phyloP scores from a whole-genome alignment of 2,888 invertebrate species.

The Thymelicus lineola region DNA sequence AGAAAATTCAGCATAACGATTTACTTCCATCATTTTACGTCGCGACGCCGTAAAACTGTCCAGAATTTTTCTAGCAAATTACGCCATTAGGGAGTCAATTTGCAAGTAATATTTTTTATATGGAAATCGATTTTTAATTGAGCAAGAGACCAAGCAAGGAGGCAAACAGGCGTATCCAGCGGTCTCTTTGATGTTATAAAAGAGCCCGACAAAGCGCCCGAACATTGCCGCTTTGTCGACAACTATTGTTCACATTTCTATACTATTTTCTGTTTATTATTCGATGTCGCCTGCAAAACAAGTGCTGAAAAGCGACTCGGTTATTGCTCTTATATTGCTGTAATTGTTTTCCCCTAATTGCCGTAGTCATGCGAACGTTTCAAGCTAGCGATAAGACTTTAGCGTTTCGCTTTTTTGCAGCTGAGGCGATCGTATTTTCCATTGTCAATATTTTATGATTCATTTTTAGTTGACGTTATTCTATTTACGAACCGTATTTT shows the following conservation, averaged over 20 bases:
- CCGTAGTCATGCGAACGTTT: conserved; percentile 22
- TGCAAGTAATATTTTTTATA: conserved; percentile 62
- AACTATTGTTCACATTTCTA: conserved; percentile 55
- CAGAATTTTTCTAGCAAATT: conserved; percentile 41
- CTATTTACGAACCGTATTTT: not conserved
- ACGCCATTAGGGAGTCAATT: conserved; percentile 56
- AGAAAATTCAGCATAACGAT: not conserved
- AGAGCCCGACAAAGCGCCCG: conserved; percentile 73
- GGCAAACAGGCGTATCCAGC: conserved; percentile 64
- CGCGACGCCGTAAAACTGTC: conserved; percentile 14
- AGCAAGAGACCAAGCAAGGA: conserved; percentile 50
- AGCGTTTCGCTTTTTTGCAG: conserved; percentile 16
- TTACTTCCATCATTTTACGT: not conserved
- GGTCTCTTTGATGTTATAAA: conserved; percentile 72
- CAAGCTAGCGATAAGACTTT: not conserved
- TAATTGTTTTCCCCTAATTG: conserved; percentile 32
- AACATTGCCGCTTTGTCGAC: conserved; percentile 46
- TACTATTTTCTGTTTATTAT: conserved; percentile 36
- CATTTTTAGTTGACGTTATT: too few relatives aligned
- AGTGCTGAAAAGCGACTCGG: conserved; percentile 15
- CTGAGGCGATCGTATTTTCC: not conserved
- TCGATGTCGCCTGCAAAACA: conserved; percentile 19
- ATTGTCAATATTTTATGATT: not conserved
- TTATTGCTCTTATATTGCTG: conserved; percentile 31
- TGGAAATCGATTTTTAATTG: conserved; percentile 67